Evolutionary conservation across 2,113 vertebrate genomes (phyloP).

Genomic region (Burhinus oedicnemus): DNA sequence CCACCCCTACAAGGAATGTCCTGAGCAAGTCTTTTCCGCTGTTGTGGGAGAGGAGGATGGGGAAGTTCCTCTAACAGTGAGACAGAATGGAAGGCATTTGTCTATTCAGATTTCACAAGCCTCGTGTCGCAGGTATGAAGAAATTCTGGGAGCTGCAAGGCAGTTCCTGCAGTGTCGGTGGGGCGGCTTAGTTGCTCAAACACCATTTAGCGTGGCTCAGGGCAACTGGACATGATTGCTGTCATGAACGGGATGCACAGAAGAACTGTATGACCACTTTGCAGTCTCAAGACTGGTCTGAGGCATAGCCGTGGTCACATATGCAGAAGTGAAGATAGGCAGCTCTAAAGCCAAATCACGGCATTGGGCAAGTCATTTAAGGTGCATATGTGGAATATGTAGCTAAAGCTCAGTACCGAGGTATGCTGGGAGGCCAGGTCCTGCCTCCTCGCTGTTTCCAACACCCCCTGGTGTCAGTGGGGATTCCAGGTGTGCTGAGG

Average conservation of each 20-base stretch:
- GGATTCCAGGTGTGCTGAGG: background rate
- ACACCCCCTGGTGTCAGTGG: rapidly evolving
- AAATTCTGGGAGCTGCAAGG: background rate
- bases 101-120: background rate
- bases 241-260: background rate
- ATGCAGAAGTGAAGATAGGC: background rate
- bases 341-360: background rate
- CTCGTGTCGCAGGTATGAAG: background rate
- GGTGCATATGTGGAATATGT: background rate
- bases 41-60: background rate
- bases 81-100: background rate
- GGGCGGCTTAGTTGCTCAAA: background rate
- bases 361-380: background rate
- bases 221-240: background rate
- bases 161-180: background rate
- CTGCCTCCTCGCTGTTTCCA: background rate
- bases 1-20: background rate
- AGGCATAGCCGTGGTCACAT: background rate
- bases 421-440: background rate
- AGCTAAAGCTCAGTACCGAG: background rate
- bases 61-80: background rate
- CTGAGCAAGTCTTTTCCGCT: background rate
- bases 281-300: background rate
- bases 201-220: background rate
- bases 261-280: background rate